Evolutionary conservation across 2,113 vertebrate genomes (phyloP).

Genomic region (Scomber japonicus): DNA sequence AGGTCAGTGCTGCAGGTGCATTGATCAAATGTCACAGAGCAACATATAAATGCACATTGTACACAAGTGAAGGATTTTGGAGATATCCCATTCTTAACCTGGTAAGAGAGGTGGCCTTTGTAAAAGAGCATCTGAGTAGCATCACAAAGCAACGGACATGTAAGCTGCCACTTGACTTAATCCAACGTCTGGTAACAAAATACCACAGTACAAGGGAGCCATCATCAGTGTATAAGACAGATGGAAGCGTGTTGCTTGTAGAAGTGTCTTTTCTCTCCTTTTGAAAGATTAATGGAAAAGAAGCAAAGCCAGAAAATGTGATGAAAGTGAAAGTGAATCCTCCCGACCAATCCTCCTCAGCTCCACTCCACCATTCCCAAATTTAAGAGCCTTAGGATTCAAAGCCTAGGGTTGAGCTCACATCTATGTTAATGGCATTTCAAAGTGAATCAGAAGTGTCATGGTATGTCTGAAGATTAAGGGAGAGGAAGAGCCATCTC

Average conservation of each 20-base stretch:
- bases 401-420: constrained; percentile 48
- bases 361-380: constrained; percentile 1
- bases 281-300: constrained; percentile 62
- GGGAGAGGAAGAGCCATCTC: constrained; percentile 27
- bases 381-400: constrained; percentile 54
- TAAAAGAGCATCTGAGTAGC: constrained; percentile 28
- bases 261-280: constrained; percentile 49
- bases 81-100: constrained; percentile 34
- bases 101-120: constrained; percentile 58
- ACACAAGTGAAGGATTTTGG: not conserved
- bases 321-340: constrained; percentile 42
- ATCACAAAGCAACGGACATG: constrained; percentile 48
- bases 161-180: constrained; percentile 61
- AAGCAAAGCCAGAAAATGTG: constrained; percentile 56
- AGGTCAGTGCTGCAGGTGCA: not conserved
- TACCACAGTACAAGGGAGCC: constrained; percentile 44
- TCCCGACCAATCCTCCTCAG: not conserved
- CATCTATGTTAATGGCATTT: constrained; percentile 61
- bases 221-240: constrained; percentile 40
- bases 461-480: constrained; percentile 50
- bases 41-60: not conserved
- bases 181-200: constrained; percentile 62
- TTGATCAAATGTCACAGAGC: not conserved
- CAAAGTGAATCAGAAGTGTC: constrained; percentile 56
- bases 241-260: constrained; percentile 32